Evolutionary conservation across 2,113 vertebrate species (phyloP).

Genomic region (Rhynchopsitta pachyrhyncha): DNA sequence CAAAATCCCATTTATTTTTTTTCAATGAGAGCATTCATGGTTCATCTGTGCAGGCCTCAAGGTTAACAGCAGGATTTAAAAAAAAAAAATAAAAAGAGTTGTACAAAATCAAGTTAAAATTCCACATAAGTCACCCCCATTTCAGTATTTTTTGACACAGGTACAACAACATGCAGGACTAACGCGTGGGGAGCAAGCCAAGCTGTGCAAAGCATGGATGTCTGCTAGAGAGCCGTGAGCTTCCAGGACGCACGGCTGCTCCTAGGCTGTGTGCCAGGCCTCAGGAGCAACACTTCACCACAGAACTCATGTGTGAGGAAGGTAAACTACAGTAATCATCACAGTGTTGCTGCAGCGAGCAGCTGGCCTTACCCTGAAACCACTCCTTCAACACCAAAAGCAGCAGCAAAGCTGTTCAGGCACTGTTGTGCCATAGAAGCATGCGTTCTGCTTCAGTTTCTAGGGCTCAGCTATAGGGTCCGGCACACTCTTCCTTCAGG

Average conservation of each 20-base stretch:
- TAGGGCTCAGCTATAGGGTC: not conserved
- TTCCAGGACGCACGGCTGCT: accelerated
- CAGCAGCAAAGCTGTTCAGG: not conserved
- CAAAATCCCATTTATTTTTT: not conserved
- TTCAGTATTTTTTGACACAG: not conserved
- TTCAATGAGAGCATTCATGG: not conserved
- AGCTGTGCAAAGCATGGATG: not conserved
- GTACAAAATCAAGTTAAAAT: not conserved
- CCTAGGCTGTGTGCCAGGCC: not conserved
- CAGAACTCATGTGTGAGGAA: accelerated
- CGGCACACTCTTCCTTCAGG: accelerated
- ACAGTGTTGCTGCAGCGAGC: accelerated
- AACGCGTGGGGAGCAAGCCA: accelerated
- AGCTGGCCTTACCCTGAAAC: not conserved
- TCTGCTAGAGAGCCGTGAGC: not conserved
- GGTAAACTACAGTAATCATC: not conserved
- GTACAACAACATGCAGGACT: accelerated
- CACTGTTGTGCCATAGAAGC: accelerated
- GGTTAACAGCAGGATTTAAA: not conserved
- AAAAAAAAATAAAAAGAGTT: not conserved
- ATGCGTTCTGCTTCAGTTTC: accelerated
- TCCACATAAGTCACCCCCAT: not conserved
- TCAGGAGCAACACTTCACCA: not conserved
- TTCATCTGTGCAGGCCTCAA: not conserved
- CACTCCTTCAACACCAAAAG: not conserved